Base-by-base conservation (phyloP, 2,113 vertebrate genomes). In the mouse (Mus musculus) region DNA sequence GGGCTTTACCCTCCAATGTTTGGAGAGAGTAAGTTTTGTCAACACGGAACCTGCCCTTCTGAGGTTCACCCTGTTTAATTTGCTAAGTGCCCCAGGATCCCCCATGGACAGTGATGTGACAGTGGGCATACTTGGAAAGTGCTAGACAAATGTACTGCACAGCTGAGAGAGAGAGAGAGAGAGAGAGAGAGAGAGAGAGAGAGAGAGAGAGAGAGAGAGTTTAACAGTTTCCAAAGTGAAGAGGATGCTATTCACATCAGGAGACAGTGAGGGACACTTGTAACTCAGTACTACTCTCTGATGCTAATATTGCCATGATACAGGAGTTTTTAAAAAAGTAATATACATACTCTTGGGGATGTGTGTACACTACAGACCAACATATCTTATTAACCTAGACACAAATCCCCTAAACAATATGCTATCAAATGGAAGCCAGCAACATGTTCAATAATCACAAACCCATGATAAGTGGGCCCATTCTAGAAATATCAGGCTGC, bases 91-190 rank as follows among this genome's bases (percentile, higher is more conserved):
- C 6, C 6, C 42, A 1, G 8, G 42, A 42, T 16, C 1, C 22
- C 14, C 12, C 72, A 7, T 12, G 7, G 20, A 3, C 7, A 20
- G 16, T 59, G 56, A 59, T 59, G 20, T 20, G 56, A 30, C 19
- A 36, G 2, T 1, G 4, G 30, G 2, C 4, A 17, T 0, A 30
- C 2, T 26, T 39, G 59, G n/a, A 28, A 26, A 17, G 1, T 59
- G 16, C 20, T 46, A 11, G 17, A 0, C 7, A 52, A 20, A 39
- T 3, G 0, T 0, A 24, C 7, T 8, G 5, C 2, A 17, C 11
- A 24, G 49, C 36, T 39, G 16, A 5, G 16, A 3, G 19, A 7
- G 59, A 61, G 20, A 61, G 59, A 61, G 63, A 49, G 52, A 61
- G 42, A 59, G n/a, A 22, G 56, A 36, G 36, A n/a, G 28, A 59